Evolutionary conservation across 64 coral and sea anemone species (phyloP).

Genomic region (Dendronephthya gigantea): DNA sequence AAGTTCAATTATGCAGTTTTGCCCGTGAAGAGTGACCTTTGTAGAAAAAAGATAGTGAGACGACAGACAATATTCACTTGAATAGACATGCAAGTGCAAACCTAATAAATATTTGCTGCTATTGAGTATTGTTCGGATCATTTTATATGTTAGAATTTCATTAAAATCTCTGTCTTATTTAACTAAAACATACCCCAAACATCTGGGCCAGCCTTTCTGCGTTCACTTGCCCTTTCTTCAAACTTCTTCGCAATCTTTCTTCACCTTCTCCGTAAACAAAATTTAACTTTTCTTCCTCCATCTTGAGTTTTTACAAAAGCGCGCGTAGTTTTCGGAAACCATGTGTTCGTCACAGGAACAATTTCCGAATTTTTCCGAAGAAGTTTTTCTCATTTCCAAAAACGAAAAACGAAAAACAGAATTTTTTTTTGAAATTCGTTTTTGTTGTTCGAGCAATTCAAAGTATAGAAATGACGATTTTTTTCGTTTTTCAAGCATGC

Average conservation of each 20-base stretch:
- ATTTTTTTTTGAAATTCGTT: not conserved
- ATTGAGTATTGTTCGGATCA: no score
- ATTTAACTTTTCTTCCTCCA: not conserved
- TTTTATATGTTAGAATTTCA: no score
- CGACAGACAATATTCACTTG: no score
- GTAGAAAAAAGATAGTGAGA: no score
- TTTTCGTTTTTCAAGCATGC: not conserved
- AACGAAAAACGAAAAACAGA: not conserved
- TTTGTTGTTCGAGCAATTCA: not conserved
- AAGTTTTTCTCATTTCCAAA: not conserved
- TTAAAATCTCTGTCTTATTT: no score
- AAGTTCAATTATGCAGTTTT: no score
- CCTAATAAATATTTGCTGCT: no score
- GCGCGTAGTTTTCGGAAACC: not conserved
- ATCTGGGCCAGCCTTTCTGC: not conserved
- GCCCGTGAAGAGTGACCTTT: no score
- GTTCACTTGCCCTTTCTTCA: not conserved
- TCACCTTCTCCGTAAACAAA: not conserved
- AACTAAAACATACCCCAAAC: not conserved
- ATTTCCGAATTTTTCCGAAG: not conserved
- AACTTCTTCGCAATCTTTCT: not conserved
- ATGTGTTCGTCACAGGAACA: not conserved
- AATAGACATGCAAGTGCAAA: no score
- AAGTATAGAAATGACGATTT: not conserved
- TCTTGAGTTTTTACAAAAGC: not conserved